phyloP scores from a whole-genome alignment of 2,113 vertebrate species.

The Philantomba maxwellii region DNA sequence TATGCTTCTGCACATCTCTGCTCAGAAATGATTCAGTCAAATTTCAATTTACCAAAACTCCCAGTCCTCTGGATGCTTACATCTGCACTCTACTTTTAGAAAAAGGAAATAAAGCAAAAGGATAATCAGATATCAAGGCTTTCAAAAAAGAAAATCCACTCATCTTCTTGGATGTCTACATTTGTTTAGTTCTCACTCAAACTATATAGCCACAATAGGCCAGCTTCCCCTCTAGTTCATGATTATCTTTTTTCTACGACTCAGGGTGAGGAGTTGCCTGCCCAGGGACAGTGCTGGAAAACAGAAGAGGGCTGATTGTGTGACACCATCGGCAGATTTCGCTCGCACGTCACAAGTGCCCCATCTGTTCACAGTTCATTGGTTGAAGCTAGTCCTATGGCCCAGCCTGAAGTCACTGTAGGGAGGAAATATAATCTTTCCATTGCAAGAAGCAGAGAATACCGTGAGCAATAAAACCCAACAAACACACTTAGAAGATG shows the following conservation, averaged over 20 bases:
- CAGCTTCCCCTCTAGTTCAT: neutral
- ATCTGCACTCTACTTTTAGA: neutral
- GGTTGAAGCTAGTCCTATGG: neutral
- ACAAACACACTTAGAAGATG: neutral
- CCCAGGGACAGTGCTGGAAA: neutral
- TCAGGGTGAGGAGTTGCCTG: neutral
- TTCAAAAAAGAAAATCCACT: neutral
- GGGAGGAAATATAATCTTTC: neutral
- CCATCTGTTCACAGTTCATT: neutral
- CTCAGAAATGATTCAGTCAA: neutral
- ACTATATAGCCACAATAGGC: neutral
- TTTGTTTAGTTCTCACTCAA: neutral
- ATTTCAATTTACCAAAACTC: neutral
- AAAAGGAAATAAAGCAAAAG: neutral
- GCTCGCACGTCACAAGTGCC: neutral
- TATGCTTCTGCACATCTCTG: slow-evolving; percentile 6
- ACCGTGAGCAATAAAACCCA: neutral
- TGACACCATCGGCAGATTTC: neutral
- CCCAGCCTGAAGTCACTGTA: neutral
- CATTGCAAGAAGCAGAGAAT: neutral
- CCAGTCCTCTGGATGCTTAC: neutral
- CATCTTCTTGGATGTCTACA: neutral
- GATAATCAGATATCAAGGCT: neutral
- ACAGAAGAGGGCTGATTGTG: neutral
- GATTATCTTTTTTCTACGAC: neutral